Conservation (phyloP, 2,113 vertebrate species). For the Saccopteryx leptura region DNA sequence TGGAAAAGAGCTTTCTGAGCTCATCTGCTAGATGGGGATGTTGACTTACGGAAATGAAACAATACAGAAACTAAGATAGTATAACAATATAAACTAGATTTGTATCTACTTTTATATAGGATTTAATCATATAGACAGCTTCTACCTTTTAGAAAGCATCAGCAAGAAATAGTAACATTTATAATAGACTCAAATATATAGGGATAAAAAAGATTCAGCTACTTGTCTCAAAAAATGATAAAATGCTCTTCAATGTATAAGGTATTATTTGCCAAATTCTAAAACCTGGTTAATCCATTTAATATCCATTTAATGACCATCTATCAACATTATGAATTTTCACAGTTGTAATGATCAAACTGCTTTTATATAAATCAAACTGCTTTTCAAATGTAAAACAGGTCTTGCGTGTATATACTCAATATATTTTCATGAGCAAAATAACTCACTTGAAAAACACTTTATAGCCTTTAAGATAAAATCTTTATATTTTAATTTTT, state of each 20-base stretch:
- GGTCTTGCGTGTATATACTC: not conserved
- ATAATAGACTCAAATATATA: not conserved
- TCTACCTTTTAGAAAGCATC: conserved; percentile 18
- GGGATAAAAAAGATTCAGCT: not conserved
- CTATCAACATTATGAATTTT: not conserved
- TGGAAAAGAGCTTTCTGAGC: not conserved
- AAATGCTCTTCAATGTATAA: not conserved
- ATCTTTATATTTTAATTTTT: conserved; percentile 61
- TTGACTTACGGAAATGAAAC: conserved; percentile 17
- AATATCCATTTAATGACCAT: not conserved
- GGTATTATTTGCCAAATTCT: not conserved
- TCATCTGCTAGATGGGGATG: not conserved
- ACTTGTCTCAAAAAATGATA: not conserved
- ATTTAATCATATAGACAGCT: not conserved
- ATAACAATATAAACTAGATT: not conserved
- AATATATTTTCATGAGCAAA: conserved; percentile 36
- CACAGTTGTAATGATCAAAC: not conserved
- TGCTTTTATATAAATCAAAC: conserved; percentile 2
- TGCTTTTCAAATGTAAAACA: not conserved
- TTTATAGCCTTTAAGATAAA: not conserved
- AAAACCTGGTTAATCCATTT: not conserved
- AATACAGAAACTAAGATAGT: not conserved
- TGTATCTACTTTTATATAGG: not conserved
- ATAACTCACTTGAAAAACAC: not conserved
- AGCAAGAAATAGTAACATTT: not conserved